phyloP scores from a whole-genome alignment of 2,113 vertebrate genomes.

The Sylvia atricapilla region DNA sequence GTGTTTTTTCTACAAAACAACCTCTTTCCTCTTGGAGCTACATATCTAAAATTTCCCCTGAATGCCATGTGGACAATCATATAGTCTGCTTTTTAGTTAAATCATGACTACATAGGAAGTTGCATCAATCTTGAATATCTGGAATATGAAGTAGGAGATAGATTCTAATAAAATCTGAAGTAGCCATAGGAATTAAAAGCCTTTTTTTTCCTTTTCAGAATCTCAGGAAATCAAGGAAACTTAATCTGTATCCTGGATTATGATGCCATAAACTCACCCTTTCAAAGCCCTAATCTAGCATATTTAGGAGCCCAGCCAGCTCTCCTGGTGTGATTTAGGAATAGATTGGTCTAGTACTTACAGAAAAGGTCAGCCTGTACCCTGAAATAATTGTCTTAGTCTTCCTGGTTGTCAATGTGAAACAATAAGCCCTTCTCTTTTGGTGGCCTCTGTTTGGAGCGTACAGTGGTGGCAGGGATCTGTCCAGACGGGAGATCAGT shows the following conservation, averaged over 20 bases:
- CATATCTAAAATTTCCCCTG: not conserved
- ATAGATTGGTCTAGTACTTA: not conserved
- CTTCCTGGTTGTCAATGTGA: not conserved
- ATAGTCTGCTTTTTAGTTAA: not conserved
- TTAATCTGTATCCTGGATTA: not conserved
- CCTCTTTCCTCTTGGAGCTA: not conserved
- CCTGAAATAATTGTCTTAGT: not conserved
- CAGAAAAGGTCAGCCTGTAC: not conserved
- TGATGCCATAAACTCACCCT: not conserved
- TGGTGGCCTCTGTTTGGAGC: not conserved
- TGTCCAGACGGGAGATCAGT: not conserved
- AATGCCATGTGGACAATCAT: not conserved
- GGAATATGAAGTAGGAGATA: not conserved
- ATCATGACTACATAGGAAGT: not conserved
- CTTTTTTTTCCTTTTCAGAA: rapidly evolving
- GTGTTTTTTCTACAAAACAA: not conserved
- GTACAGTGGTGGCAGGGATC: not conserved
- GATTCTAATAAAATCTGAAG: not conserved
- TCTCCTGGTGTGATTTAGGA: not conserved
- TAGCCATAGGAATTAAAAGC: rapidly evolving
- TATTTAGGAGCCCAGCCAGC: rapidly evolving
- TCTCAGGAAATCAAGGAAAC: not conserved
- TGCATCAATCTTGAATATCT: not conserved
- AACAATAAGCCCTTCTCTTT: rapidly evolving
- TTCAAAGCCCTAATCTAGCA: not conserved